Conservation (phyloP, 2,888 invertebrate species). For the Oscheius sp. region DNA sequence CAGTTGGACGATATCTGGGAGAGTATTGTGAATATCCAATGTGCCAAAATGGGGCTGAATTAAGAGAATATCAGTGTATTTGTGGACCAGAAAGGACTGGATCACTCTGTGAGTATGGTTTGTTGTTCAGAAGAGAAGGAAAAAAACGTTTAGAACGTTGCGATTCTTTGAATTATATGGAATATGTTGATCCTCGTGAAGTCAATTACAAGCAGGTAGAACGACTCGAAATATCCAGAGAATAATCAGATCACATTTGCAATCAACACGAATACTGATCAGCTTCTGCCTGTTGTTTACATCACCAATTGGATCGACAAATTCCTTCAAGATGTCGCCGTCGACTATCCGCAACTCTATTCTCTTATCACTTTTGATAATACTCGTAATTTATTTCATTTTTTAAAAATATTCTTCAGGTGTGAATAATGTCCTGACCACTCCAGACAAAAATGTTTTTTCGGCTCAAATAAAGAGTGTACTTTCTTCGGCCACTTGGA, state of each 20-base stretch:
- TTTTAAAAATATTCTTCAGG: not conserved
- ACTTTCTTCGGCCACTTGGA: not conserved
- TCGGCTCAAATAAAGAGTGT: not conserved
- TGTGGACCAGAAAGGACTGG: conserved; percentile 40
- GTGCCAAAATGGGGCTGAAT: conserved; percentile 49
- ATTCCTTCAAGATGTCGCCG: conserved; percentile 27
- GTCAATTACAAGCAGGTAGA: conserved; percentile 38
- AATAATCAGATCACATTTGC: conserved; percentile 39
- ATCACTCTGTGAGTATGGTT: conserved; percentile 40
- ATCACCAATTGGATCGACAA: conserved; percentile 36
- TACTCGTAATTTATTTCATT: not conserved
- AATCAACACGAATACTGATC: conserved; percentile 43
- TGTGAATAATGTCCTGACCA: conserved; percentile 1
- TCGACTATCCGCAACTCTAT: conserved; percentile 34
- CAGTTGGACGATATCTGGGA: conserved; percentile 27
- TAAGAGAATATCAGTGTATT: conserved; percentile 39
- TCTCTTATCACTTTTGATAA: conserved; percentile 52
- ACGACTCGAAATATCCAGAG: not conserved
- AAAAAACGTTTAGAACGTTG: conserved; percentile 27
- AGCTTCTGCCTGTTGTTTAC: conserved; percentile 31
- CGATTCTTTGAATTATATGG: conserved; percentile 44
- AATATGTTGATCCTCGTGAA: conserved; percentile 43
- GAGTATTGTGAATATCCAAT: conserved; percentile 44
- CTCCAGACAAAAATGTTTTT: not conserved
- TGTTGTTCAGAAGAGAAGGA: not conserved